These are phyloP conservation scores for Vespertilio murinus DNA, from an alignment of 2,797 vertebrate genomes.

Conservation along the genomic window DNA sequence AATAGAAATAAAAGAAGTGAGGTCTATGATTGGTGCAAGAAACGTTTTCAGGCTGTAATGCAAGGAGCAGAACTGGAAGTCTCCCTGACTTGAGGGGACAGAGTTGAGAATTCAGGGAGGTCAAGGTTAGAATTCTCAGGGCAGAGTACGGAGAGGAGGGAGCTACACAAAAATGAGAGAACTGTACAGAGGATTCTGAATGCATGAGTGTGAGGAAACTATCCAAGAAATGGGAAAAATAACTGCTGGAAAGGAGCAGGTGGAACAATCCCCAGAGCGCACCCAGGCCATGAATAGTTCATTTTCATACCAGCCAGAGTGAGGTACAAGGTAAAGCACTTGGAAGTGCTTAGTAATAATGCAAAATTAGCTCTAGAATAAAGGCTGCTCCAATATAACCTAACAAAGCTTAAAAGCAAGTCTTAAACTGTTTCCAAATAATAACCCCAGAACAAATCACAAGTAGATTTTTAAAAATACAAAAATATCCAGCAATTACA, in stretches of 20 bases:
- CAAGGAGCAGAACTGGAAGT: background rate
- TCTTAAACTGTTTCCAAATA: slow-evolving; percentile 13
- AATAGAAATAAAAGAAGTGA: background rate
- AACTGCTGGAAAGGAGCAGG: background rate
- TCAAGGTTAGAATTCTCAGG: background rate
- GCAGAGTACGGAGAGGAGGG: background rate
- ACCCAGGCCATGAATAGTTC: background rate
- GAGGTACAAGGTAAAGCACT: background rate
- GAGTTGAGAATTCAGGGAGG: background rate
- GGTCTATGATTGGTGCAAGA: background rate
- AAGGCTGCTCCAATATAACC: background rate
- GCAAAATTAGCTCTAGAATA: background rate
- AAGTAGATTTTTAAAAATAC: slow-evolving; percentile 2
- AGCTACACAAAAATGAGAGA: background rate
- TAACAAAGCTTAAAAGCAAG: slow-evolving; percentile 24
- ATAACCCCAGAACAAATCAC: slow-evolving; percentile 7
- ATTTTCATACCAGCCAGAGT: background rate
- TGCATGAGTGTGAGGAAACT: background rate
- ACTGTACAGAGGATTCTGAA: background rate
- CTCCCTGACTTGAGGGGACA: background rate
- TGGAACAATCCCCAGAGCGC: background rate
- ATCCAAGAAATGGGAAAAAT: background rate
- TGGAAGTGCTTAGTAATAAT: background rate
- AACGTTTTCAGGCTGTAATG: background rate
- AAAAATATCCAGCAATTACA: background rate